Conservation (phyloP, 2,888 invertebrate genomes). For the Brassicogethes aeneus region DNA sequence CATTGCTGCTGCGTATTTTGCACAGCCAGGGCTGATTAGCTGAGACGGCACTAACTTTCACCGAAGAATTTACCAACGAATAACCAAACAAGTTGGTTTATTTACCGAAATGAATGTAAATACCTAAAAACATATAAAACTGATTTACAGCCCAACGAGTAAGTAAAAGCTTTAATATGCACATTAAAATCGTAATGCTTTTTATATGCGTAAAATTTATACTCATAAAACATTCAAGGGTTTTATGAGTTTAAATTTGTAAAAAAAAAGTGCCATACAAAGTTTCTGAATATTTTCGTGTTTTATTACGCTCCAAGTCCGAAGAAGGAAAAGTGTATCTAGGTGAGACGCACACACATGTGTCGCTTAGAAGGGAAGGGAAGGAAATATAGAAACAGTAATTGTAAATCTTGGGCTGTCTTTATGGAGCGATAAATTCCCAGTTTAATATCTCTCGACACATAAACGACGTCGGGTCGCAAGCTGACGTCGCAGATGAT, state of each 20-base stretch:
- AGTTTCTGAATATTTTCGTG: too few species aligned
- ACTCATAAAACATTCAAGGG: too few species aligned
- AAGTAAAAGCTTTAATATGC: too few species aligned
- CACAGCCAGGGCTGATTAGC: conserved; percentile 22
- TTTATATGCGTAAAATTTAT: too few species aligned
- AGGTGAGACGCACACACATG: conserved; percentile 19
- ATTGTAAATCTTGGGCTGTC: conserved; percentile 31
- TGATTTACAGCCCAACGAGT: too few species aligned
- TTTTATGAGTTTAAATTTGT: too few species aligned
- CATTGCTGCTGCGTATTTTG: conserved; percentile 17
- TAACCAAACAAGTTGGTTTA: neutral
- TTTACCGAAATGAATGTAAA: too few species aligned
- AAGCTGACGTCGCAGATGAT: conserved; percentile 42
- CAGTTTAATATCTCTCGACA: conserved; percentile 40
- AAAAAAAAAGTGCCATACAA: too few species aligned
- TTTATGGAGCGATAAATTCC: conserved; percentile 39
- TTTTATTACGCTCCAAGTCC: too few species aligned
- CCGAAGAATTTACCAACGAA: neutral
- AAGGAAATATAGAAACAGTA: conserved; percentile 31
- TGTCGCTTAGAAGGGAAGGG: conserved; percentile 12
- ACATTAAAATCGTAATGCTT: too few species aligned
- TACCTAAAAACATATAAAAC: too few species aligned
- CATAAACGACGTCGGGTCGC: conserved; percentile 38
- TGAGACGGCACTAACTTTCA: conserved; percentile 14
- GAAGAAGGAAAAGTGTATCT: conserved; percentile 22